A percentile compares a stretch with the other conserved stretches of the same genome.
phyloP scores from a whole-genome alignment of 2,888 invertebrate genomes.

The Rhingia rostrata region DNA sequence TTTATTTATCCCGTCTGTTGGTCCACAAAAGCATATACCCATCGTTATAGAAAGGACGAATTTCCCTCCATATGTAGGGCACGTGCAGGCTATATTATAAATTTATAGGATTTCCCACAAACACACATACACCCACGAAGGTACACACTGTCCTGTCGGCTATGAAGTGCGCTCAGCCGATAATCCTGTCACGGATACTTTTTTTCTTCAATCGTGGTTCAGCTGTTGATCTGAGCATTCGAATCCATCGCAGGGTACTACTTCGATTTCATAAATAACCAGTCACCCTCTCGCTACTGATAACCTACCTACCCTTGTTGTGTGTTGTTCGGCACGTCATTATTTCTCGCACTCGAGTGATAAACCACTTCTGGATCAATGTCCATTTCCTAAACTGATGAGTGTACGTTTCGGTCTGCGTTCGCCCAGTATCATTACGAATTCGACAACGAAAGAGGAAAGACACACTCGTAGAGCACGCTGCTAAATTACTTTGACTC shows the following conservation, averaged over 20 bases:
- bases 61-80: conserved; percentile 51
- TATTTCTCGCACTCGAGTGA: conserved; percentile 31
- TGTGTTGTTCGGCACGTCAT: conserved; percentile 38
- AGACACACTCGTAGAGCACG: background rate
- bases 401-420: background rate
- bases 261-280: conserved; percentile 16
- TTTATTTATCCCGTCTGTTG: conserved; percentile 47
- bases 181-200: conserved; percentile 13
- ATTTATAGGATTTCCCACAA: conserved; percentile 49
- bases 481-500: conserved; percentile 11
- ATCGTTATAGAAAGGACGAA: conserved; percentile 38
- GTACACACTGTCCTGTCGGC: background rate
- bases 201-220: conserved; percentile 14
- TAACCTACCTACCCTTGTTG: conserved; percentile 22
- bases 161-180: conserved; percentile 6
- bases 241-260: conserved; percentile 25
- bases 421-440: conserved; percentile 17
- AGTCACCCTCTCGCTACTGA: conserved; percentile 14
- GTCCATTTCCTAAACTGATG: conserved; percentile 32
- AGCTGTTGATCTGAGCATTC: conserved; percentile 26
- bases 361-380: conserved; percentile 25
- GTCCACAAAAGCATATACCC: conserved; percentile 25
- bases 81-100: conserved; percentile 64
- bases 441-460: conserved; percentile 30
- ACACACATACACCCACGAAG: background rate